Evolutionary conservation across 2,888 invertebrate species (phyloP).

Genomic region (Drosophila lacicola): DNA sequence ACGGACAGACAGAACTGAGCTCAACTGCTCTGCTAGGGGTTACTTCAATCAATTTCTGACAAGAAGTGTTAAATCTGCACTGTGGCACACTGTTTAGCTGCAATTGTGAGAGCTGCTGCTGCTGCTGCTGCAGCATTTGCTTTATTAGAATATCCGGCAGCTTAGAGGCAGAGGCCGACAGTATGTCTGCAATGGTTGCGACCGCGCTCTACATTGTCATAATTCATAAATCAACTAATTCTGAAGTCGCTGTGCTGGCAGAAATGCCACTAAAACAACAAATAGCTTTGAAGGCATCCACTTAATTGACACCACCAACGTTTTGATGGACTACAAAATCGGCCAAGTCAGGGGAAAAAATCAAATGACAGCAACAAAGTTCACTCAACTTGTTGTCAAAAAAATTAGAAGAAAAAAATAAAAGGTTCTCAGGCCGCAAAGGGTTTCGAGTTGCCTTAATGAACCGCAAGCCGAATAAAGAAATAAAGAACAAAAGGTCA

Average conservation of each 20-base stretch:
- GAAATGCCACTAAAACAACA: conserved; percentile 50
- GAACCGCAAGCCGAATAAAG: conserved; percentile 62
- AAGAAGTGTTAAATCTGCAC: conserved; percentile 84
- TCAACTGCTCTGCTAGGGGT: conserved; percentile 72
- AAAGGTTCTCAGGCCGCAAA: conserved; percentile 55
- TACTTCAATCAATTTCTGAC: conserved; percentile 83
- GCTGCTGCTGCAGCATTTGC: conserved; percentile 30
- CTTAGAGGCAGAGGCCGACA: conserved; percentile 67
- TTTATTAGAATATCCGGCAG: conserved; percentile 83
- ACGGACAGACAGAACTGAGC: conserved; percentile 21
- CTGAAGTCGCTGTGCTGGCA: conserved; percentile 64
- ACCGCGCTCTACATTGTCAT: conserved; percentile 71
- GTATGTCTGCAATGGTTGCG: conserved; percentile 54
- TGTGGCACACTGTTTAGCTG: conserved; percentile 42
- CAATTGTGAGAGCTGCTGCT: conserved; percentile 50
- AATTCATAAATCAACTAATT: conserved; percentile 83
- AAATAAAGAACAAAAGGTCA: conserved; percentile 69
- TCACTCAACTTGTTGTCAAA: conserved; percentile 31
- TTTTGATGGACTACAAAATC: conserved; percentile 20
- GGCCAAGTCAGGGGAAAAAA: conserved; percentile 17
- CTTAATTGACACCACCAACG: conserved; percentile 50
- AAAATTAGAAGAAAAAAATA: not conserved
- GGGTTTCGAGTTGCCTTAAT: conserved; percentile 78
- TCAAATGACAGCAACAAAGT: conserved; percentile 23
- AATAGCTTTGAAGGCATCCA: conserved; percentile 56